Evolutionary conservation across 2,888 invertebrate species (phyloP).

Genomic region (Ophion ventricosus): DNA sequence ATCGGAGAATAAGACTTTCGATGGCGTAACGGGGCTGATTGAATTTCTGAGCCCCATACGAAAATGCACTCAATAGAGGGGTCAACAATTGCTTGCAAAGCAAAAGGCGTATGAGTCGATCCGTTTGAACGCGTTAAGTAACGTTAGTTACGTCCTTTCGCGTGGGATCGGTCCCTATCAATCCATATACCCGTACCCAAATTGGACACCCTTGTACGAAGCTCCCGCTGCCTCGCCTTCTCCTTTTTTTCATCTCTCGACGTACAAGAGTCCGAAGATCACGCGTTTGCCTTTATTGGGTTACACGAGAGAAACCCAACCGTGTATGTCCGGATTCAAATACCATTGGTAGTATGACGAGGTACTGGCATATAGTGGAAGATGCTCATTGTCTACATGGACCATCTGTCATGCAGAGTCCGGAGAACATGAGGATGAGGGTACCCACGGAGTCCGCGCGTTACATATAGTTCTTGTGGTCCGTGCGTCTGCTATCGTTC

Average conservation of each 20-base stretch:
- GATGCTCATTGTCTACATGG: slow-evolving; percentile 76
- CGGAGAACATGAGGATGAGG: slow-evolving; percentile 32
- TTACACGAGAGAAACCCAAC: slow-evolving; percentile 70
- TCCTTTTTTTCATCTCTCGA: slow-evolving; percentile 45
- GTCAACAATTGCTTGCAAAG: slow-evolving; percentile 1
- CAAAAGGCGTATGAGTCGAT: slow-evolving; percentile 4
- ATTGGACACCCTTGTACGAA: slow-evolving; percentile 35
- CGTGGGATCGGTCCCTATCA: neutral
- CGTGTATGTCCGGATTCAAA: neutral
- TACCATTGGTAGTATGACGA: slow-evolving; percentile 69
- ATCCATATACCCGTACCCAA: neutral
- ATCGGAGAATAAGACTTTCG: slow-evolving; percentile 57
- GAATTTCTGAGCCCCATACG: slow-evolving; percentile 43
- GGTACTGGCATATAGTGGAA: slow-evolving; percentile 23
- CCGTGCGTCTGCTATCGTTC: slow-evolving; percentile 36
- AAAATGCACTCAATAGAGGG: slow-evolving; percentile 38
- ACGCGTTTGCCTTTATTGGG: slow-evolving; percentile 75
- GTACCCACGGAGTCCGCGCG: slow-evolving; percentile 27
- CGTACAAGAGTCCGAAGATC: slow-evolving; percentile 54
- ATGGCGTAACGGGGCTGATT: slow-evolving; percentile 51
- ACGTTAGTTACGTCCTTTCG: slow-evolving; percentile 9
- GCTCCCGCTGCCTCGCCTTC: slow-evolving; percentile 47
- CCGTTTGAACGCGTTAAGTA: neutral
- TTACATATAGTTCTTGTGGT: slow-evolving; percentile 17
- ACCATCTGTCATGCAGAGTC: slow-evolving; percentile 77